These are phyloP conservation scores for Porites divaricata DNA, from an alignment of 92 coral and sea anemone genomes.

Conservation along the genomic window DNA sequence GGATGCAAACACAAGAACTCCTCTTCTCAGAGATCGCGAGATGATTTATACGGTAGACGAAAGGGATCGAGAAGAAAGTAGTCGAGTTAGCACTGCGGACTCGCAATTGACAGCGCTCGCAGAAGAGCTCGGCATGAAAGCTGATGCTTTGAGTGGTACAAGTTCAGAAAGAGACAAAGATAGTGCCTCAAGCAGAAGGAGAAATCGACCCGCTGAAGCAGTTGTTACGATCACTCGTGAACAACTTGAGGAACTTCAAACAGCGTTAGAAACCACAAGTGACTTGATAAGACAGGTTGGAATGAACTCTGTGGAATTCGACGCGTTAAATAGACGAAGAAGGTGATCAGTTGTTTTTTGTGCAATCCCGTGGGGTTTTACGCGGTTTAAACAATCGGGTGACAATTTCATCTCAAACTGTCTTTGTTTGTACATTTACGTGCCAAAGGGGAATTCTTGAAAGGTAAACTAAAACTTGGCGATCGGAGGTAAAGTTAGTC, in stretches of 20 bases:
- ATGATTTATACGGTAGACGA: background rate
- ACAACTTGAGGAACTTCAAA: constrained; percentile 67
- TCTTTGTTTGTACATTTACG: too few relatives aligned
- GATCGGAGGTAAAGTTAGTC: too few relatives aligned
- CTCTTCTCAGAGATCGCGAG: constrained; percentile 27
- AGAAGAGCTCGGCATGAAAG: constrained; percentile 59
- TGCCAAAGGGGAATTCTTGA: too few relatives aligned
- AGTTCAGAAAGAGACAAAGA: constrained; percentile 22
- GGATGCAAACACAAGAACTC: constrained; percentile 23
- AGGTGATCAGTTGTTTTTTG: background rate
- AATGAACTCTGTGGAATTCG: constrained; percentile 26
- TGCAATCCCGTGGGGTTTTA: background rate
- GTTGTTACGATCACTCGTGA: constrained; percentile 71
- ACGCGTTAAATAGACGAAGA: constrained; percentile 9
- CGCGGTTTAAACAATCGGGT: too few relatives aligned
- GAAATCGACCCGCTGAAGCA: constrained; percentile 29
- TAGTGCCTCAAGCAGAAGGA: constrained; percentile 6
- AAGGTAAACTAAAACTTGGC: too few relatives aligned
- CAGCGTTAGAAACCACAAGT: constrained; percentile 70
- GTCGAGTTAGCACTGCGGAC: constrained; percentile 12
- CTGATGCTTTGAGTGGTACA: constrained; percentile 43
- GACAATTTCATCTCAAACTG: too few relatives aligned
- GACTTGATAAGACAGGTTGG: constrained; percentile 63
- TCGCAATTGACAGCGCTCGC: constrained; percentile 35
- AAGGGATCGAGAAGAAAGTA: background rate